These are phyloP conservation scores for Campylomormyrus tamandua DNA, from an alignment of 2,113 vertebrate species.

Conservation along the genomic window DNA sequence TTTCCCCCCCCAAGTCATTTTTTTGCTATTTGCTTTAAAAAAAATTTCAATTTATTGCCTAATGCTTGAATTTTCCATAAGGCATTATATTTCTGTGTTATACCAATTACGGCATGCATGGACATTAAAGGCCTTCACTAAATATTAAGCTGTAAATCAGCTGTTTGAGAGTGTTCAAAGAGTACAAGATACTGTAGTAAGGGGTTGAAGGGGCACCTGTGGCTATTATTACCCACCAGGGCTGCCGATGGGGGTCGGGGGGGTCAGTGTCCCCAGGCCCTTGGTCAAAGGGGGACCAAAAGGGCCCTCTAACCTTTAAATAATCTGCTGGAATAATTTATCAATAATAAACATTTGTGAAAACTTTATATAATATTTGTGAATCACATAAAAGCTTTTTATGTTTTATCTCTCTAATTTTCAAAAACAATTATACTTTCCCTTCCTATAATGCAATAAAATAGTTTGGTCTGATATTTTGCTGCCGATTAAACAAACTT, in stretches of 20 bases:
- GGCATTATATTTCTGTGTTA: constrained; percentile 78
- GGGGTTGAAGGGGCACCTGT: background rate
- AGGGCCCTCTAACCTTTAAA: background rate
- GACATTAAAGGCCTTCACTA: constrained; percentile 80
- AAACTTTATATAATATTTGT: background rate
- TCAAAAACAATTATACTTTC: background rate
- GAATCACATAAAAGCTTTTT: background rate
- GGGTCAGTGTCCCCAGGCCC: background rate
- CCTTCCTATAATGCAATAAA: background rate
- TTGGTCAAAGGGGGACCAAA: background rate
- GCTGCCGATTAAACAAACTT: background rate
- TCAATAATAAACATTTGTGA: background rate
- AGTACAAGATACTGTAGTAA: background rate
- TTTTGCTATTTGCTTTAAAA: constrained; percentile 85
- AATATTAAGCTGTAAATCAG: constrained; percentile 71
- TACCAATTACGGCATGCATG: constrained; percentile 74
- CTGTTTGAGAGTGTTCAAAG: constrained; percentile 57
- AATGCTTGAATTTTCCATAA: constrained; percentile 76
- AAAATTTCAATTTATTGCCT: constrained; percentile 86
- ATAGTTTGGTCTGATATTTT: background rate
- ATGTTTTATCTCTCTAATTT: background rate
- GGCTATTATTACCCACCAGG: background rate
- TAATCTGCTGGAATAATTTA: background rate
- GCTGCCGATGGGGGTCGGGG: background rate
- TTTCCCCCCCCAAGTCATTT: constrained; percentile 76